Percentiles rank a stretch among this genome's conserved stretches.
phyloP scores from a whole-genome alignment of 2,113 vertebrate genomes.

The Prunella himalayana region DNA sequence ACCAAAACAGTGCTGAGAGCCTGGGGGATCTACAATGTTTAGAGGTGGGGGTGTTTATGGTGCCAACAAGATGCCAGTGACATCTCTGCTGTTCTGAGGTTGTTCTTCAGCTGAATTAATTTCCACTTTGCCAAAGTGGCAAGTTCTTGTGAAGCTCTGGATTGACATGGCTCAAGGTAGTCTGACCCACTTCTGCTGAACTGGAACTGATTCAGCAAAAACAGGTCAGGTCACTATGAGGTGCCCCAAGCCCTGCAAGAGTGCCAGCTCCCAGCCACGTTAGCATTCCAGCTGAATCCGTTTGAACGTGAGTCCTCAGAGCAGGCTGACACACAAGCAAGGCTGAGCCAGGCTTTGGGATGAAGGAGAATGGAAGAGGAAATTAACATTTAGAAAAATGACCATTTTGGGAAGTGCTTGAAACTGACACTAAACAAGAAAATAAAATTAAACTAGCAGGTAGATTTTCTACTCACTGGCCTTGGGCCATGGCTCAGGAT shows the following conservation, averaged over 20 bases:
- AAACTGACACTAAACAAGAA: conserved; percentile 20
- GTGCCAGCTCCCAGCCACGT: not conserved
- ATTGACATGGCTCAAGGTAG: not conserved
- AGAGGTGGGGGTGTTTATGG: not conserved
- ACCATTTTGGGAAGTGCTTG: not conserved
- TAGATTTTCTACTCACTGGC: not conserved
- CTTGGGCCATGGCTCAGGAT: not conserved
- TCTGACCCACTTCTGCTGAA: conserved; percentile 37
- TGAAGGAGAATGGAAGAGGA: not conserved
- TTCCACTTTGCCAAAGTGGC: not conserved
- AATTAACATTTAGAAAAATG: not conserved
- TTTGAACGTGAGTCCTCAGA: not conserved
- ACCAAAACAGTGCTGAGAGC: not conserved
- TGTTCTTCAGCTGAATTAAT: conserved; percentile 1
- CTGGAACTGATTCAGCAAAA: conserved; percentile 44
- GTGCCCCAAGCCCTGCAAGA: not conserved
- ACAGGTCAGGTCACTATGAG: conserved; percentile 10
- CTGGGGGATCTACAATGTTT: not conserved
- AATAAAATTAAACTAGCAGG: not conserved
- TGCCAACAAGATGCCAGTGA: not conserved
- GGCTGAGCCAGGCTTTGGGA: not conserved
- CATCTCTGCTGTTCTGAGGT: not conserved
- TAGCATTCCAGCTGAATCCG: not conserved
- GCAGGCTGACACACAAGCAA: not conserved
- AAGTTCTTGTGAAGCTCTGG: not conserved